phyloP scores from a whole-genome alignment of 2,797 vertebrate genomes.

The Cyprinodon diabolis region DNA sequence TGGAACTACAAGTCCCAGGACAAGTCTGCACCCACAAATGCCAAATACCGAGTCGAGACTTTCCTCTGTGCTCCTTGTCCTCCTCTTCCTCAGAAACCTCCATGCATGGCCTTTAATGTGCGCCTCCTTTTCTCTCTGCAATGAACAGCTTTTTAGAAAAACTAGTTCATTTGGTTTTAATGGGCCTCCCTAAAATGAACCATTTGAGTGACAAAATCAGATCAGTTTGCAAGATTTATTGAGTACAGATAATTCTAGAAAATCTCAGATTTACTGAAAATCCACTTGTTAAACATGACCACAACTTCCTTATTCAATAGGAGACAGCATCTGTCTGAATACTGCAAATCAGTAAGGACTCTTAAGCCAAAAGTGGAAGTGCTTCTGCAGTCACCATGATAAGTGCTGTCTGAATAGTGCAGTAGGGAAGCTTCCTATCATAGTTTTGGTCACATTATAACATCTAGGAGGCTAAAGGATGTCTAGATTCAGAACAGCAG shows the following conservation, averaged over 20 bases:
- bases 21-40: constrained; percentile 7
- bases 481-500: too few species aligned
- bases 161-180: neutral
- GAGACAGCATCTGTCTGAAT: too few species aligned
- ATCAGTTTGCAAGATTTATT: neutral
- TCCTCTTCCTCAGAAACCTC: constrained; percentile 26
- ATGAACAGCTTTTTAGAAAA: neutral
- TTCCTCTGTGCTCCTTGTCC: constrained; percentile 24
- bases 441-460: too few species aligned
- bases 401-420: too few species aligned
- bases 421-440: too few species aligned
- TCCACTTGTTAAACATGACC: neutral
- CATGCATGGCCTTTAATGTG: constrained; percentile 21
- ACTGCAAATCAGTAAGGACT: too few species aligned
- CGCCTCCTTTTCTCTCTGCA: constrained; percentile 4
- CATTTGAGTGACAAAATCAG: neutral
- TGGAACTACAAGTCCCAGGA: constrained; percentile 14
- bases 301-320: neutral
- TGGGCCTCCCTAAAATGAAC: too few species aligned
- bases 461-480: too few species aligned
- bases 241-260: neutral
- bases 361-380: too few species aligned
- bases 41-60: constrained; percentile 15
- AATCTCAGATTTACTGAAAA: neutral
- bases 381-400: too few species aligned